A percentile compares a stretch with the other conserved stretches of the same genome.
Conservation (phyloP, 2,113 vertebrate genomes). For the Connochaetes taurinus region DNA sequence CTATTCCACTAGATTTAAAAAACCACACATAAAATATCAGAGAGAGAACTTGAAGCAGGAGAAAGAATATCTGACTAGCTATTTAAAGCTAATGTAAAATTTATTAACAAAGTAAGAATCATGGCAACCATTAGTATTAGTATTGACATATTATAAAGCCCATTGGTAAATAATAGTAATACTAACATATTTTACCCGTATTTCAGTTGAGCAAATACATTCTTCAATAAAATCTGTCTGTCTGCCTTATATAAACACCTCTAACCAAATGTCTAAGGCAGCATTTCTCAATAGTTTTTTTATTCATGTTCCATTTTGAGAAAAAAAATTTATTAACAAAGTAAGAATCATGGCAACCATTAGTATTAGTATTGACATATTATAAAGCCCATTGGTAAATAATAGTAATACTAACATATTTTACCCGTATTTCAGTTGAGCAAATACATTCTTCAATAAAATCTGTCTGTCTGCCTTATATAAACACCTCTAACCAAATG, state of each 20-base stretch:
- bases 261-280: not conserved
- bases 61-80: not conserved
- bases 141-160: not conserved
- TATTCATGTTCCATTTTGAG: conserved; percentile 1
- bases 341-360: not conserved
- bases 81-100: not conserved
- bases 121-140: not conserved
- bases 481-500: conserved; percentile 1
- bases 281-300: not conserved
- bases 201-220: not conserved
- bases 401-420: conserved; percentile 15
- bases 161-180: not conserved
- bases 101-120: not conserved
- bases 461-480: not conserved
- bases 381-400: not conserved
- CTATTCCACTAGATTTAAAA: not conserved
- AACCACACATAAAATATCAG: not conserved
- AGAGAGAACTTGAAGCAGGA: not conserved
- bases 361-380: not conserved
- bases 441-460: not conserved
- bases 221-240: conserved; percentile 6
- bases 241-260: not conserved
- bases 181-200: conserved; percentile 5
- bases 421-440: not conserved
- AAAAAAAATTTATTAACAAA: no score